Evolutionary conservation across 2,888 invertebrate species (phyloP).

Genomic region (Pachydiplax longipennis): DNA sequence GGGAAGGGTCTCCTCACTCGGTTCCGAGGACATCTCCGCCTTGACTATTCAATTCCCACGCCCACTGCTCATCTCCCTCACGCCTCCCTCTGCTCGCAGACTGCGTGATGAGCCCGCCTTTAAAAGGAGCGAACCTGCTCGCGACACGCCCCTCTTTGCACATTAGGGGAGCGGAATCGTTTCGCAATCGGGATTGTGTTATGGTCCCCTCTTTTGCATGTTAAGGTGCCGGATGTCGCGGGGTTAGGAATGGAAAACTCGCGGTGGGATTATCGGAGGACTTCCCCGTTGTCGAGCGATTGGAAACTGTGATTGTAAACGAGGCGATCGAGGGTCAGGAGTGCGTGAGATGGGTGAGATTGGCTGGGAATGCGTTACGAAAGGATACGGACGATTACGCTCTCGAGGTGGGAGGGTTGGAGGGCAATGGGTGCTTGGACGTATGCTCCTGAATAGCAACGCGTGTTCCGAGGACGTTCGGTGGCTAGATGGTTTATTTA

Average conservation of each 20-base stretch:
- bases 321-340: too few relatives aligned
- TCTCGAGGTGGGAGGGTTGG: too few relatives aligned
- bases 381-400: too few relatives aligned
- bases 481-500: too few relatives aligned
- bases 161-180: not conserved
- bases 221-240: not conserved
- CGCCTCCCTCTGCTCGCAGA: not conserved
- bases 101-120: not conserved
- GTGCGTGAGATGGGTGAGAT: too few relatives aligned
- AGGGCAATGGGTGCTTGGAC: too few relatives aligned
- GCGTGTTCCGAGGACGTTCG: too few relatives aligned
- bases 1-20: not conserved
- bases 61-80: not conserved
- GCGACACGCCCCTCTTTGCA: not conserved
- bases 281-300: too few relatives aligned
- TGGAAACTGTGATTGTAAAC: too few relatives aligned
- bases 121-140: not conserved
- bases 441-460: too few relatives aligned
- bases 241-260: not conserved
- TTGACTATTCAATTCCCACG: not conserved
- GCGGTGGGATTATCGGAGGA: too few relatives aligned
- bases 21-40: not conserved
- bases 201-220: not conserved
- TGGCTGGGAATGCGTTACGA: too few relatives aligned
- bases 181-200: not conserved